Conservation (phyloP, 2,797 vertebrate species). For the Linurgus olivaceus region DNA sequence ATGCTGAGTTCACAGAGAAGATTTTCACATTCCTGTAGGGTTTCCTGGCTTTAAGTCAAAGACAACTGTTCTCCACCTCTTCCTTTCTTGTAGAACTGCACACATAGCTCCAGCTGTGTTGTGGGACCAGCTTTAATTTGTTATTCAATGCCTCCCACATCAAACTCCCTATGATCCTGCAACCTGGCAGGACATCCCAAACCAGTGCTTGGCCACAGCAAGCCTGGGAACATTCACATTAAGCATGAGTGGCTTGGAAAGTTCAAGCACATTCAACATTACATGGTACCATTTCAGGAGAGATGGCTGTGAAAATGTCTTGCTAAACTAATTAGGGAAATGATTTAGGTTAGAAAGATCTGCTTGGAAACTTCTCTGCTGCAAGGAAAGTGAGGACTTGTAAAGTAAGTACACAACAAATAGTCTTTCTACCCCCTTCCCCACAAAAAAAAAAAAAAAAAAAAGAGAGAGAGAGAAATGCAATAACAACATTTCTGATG, state of each 20-base stretch:
- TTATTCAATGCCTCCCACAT: background rate
- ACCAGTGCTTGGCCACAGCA: background rate
- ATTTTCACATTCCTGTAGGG: background rate
- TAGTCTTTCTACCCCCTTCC: fast-evolving
- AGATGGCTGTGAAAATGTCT: background rate
- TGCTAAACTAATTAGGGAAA: background rate
- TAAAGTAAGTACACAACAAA: background rate
- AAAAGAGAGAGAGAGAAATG: background rate
- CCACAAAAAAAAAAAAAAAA: background rate
- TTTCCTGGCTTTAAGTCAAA: background rate
- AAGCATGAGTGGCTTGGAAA: background rate
- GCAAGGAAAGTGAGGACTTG: background rate
- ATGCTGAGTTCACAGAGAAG: background rate
- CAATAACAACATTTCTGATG: background rate
- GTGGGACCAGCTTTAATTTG: background rate
- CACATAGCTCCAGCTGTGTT: background rate
- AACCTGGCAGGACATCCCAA: background rate
- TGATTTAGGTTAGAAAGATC: background rate
- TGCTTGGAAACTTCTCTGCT: background rate
- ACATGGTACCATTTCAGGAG: background rate
- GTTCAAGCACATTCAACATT: background rate
- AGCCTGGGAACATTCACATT: background rate
- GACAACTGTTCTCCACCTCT: background rate
- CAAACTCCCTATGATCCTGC: background rate
- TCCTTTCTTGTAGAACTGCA: background rate